Evolutionary conservation across 2,113 vertebrate species (phyloP).

Genomic region (Atlantisia rogersi): DNA sequence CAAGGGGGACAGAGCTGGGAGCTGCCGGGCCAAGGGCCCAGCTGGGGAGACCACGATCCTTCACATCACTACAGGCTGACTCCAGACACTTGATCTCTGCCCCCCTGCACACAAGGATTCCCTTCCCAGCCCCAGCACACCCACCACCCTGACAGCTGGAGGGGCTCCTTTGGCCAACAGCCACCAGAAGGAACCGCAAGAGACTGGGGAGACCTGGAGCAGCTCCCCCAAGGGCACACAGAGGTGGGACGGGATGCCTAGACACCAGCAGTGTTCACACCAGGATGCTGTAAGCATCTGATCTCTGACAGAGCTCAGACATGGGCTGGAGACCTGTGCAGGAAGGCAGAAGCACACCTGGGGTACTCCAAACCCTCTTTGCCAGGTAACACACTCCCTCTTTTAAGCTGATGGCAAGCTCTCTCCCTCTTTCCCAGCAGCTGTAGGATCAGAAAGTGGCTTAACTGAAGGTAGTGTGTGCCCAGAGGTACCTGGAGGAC

Average conservation of each 20-base stretch:
- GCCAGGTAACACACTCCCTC: not conserved
- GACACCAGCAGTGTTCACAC: not conserved
- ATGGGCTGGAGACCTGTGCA: not conserved
- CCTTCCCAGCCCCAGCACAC: not conserved
- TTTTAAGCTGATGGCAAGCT: not conserved
- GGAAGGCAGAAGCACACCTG: not conserved
- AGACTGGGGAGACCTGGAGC: not conserved
- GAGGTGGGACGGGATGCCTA: not conserved
- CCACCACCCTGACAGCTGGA: not conserved
- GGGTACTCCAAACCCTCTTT: not conserved
- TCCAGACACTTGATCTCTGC: not conserved
- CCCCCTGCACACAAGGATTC: fast-evolving
- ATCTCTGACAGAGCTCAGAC: fast-evolving
- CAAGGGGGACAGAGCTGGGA: fast-evolving
- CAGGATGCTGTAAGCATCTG: not conserved
- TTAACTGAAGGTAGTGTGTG: not conserved
- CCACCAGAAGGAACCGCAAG: not conserved
- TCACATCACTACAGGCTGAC: not conserved
- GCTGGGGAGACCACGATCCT: not conserved
- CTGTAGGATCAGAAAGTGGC: not conserved
- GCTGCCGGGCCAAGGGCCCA: not conserved
- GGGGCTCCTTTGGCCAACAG: not conserved
- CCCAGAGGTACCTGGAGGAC: not conserved
- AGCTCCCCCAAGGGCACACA: not conserved
- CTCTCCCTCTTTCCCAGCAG: not conserved